Evolutionary conservation across 2,113 vertebrate genomes (phyloP), one percentile per base, ranked within the genome.

Genomic region (Gyps fulvus): DNA sequence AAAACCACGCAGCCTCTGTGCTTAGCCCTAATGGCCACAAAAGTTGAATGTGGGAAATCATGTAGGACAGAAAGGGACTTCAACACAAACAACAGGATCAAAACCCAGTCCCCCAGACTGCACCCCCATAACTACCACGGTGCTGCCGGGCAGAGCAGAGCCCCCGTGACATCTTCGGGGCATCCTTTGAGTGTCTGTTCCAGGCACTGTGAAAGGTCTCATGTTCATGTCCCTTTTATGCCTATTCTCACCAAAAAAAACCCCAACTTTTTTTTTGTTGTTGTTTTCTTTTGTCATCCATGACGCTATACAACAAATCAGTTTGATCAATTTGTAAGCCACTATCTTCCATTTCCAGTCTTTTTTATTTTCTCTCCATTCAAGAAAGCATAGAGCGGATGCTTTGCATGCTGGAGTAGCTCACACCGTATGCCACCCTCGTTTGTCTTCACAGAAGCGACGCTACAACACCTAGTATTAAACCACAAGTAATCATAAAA

Each of bases 1-100:
- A n/a, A 72, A 74, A 21, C 6, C 2, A 0, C 0, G 1, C 2
- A 21, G 20, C 25, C 38, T 34, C 21, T 1, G 1, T 3, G 29
- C 9, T 5, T 5, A 18, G 25, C 54, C 50, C 19, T 49, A 34
- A 36, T 0, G 23, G 16, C 17, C 47, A 50, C 25, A 55, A 50
- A 19, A 34, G 55, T 1, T 22, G 20, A 65, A 43, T 47, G 17
- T 19, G 8, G 50, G 45, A 49, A 83, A 77, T 72, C 16, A 3
- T 0, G 34, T 0, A 50, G 32, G 40, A 62, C 8, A 62, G 55
- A 43, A 34, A 43, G 3, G 13, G 32, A 31, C 36, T 31, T 78
- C 15, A 10, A 32, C 16, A 29, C 6, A 22, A 65, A 36, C 5
- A 29, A 42, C 6, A 36, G 43, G 57, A 77, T 31, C 7, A 43